These are phyloP conservation scores for Oophaga sylvatica DNA, from an alignment of 2,797 vertebrate species.

Conservation along the genomic window DNA sequence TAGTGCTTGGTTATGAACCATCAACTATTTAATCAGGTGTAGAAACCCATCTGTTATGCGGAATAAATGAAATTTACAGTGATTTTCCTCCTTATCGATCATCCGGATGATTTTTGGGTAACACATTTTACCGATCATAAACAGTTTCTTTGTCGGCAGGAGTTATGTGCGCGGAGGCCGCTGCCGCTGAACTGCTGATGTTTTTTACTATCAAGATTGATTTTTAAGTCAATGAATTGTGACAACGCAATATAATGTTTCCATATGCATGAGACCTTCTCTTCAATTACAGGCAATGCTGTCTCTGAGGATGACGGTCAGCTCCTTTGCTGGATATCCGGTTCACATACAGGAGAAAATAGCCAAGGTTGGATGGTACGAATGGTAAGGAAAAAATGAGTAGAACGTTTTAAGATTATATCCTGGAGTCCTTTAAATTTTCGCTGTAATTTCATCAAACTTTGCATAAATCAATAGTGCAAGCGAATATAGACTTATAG, in stretches of 20 bases:
- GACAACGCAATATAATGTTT: slow-evolving; percentile 23
- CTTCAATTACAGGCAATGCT: slow-evolving; percentile 44
- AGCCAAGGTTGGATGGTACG: slow-evolving; percentile 59
- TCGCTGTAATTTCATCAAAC: no score
- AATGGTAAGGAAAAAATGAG: slow-evolving; percentile 53
- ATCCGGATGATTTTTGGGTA: slow-evolving; percentile 30
- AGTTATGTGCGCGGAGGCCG: background rate
- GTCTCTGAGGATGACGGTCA: slow-evolving; percentile 35
- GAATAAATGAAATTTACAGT: slow-evolving; percentile 47
- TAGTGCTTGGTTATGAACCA: no score
- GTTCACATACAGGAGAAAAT: slow-evolving; percentile 52
- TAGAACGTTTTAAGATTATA: background rate
- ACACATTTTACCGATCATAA: slow-evolving; percentile 20
- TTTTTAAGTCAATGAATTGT: slow-evolving; percentile 29
- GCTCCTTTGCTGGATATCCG: slow-evolving; percentile 54
- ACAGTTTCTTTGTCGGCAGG: slow-evolving; percentile 3
- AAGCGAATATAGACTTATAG: no score
- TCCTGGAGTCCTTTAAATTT: no score
- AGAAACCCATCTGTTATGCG: slow-evolving; percentile 56
- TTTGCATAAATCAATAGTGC: no score
- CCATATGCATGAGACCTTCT: slow-evolving; percentile 22
- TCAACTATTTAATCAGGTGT: background rate
- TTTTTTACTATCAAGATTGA: background rate
- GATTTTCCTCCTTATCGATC: slow-evolving; percentile 38
- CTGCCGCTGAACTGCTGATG: background rate